These are phyloP conservation scores for Aspidiotus destructor DNA, from an alignment of 2,888 invertebrate genomes.

Conservation along the genomic window DNA sequence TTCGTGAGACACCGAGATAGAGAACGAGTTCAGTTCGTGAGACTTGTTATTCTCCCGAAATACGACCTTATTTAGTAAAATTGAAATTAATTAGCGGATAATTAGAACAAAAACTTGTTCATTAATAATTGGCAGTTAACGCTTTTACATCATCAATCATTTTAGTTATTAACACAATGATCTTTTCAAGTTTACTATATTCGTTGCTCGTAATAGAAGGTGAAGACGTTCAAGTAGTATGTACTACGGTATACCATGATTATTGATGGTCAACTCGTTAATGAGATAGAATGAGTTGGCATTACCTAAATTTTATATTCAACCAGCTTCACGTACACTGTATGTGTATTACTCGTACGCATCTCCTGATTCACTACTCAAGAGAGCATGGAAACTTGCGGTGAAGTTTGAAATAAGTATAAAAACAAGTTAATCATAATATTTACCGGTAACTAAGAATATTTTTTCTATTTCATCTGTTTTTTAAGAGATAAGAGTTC, in stretches of 20 bases:
- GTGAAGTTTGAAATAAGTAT: no score
- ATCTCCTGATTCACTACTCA: no score
- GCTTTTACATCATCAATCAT: conserved; percentile 21
- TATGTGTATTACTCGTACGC: no score
- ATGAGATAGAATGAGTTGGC: conserved; percentile 23
- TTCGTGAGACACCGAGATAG: no score
- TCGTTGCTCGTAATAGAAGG: no score
- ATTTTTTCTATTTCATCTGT: no score
- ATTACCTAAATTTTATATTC: neutral
- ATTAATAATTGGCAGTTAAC: conserved; percentile 23
- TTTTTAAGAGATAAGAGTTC: no score
- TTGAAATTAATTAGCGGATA: conserved; percentile 17
- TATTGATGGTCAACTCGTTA: conserved; percentile 25
- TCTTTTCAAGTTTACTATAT: conserved; percentile 15
- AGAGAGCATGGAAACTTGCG: no score
- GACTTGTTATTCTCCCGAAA: neutral
- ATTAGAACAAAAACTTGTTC: conserved; percentile 20
- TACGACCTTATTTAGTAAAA: neutral
- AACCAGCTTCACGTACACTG: no score
- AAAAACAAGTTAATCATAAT: no score
- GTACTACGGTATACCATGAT: neutral
- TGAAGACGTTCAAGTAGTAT: neutral
- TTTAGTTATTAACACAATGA: conserved; percentile 19
- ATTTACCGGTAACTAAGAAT: no score
- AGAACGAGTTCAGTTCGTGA: no score